A percentile compares a stretch with the other conserved stretches of the same genome.
Conservation (phyloP, 2,888 invertebrate species). For the Diadegma fenestrale region DNA sequence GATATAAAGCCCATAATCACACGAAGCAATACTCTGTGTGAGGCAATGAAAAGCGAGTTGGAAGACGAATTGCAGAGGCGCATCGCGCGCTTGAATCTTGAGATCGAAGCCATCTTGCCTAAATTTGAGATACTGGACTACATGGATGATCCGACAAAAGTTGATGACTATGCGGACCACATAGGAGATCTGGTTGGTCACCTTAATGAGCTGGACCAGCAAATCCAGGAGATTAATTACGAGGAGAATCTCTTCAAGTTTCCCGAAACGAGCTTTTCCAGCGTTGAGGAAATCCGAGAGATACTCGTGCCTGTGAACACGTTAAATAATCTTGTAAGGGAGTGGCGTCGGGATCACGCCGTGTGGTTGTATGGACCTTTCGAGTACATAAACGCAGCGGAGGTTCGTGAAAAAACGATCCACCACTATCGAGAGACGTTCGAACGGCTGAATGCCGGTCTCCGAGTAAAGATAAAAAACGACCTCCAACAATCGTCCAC, state of each 20-base stretch:
- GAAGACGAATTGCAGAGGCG: constrained; percentile 86
- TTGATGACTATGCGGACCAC: constrained; percentile 86
- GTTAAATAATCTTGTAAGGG: constrained; percentile 85
- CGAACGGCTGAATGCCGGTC: constrained; percentile 85
- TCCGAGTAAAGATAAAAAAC: constrained; percentile 83
- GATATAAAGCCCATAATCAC: constrained; percentile 86
- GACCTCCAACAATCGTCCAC: constrained; percentile 73
- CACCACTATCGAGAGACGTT: constrained; percentile 84
- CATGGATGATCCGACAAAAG: constrained; percentile 86
- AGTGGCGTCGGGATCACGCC: constrained; percentile 87
- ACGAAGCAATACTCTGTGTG: constrained; percentile 86
- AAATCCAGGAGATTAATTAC: constrained; percentile 86
- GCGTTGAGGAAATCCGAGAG: constrained; percentile 86
- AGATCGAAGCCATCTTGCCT: constrained; percentile 86
- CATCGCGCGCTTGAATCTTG: constrained; percentile 85
- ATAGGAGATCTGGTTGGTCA: constrained; percentile 85
- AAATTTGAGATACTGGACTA: constrained; percentile 86
- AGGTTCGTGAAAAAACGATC: constrained; percentile 86
- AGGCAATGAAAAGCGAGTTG: constrained; percentile 86
- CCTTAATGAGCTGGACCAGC: constrained; percentile 84
- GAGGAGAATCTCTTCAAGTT: constrained; percentile 88
- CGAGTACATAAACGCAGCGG: constrained; percentile 85
- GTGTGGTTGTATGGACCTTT: constrained; percentile 88
- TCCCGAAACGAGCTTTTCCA: constrained; percentile 86
- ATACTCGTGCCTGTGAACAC: constrained; percentile 78